Percentiles rank a stretch among this genome's conserved stretches.
These are phyloP conservation scores for Trematocara nigrifrons DNA, from an alignment of 2,113 vertebrate genomes.

Conservation along the genomic window DNA sequence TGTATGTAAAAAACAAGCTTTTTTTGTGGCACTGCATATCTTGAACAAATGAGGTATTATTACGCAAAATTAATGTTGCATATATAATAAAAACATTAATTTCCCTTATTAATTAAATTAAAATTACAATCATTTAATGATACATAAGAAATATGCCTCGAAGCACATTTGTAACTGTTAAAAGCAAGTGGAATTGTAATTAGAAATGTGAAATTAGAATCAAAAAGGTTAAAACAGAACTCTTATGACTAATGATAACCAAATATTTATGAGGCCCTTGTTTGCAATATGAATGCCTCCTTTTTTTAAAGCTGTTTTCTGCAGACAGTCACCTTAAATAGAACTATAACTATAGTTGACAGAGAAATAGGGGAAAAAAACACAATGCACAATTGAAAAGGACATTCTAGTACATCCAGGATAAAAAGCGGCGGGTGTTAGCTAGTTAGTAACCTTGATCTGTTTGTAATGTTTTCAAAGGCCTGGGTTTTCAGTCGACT, in stretches of 20 bases:
- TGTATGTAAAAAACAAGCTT: neutral
- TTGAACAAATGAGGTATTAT: neutral
- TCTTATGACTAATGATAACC: neutral
- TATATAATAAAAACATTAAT: neutral
- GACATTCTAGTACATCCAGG: neutral
- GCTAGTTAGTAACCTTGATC: conserved; percentile 16
- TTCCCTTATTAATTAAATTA: neutral
- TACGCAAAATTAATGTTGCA: neutral
- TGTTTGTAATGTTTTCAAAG: conserved; percentile 21
- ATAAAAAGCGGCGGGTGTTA: neutral
- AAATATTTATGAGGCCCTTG: neutral
- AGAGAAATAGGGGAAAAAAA: neutral
- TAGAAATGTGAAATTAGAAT: neutral
- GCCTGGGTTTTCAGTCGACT: neutral
- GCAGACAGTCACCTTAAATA: neutral
- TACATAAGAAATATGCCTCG: neutral
- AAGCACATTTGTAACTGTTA: neutral
- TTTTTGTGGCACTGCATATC: neutral
- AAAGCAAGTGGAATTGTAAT: neutral
- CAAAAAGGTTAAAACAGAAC: neutral
- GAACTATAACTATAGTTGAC: neutral
- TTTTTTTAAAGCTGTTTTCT: neutral
- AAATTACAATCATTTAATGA: neutral
- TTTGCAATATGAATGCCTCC: neutral
- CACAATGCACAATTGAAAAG: neutral